A percentile compares a stretch with the other conserved stretches of the same genome.
Conservation (phyloP, 2,797 vertebrate genomes). For the Parotocinclus haroldoi region DNA sequence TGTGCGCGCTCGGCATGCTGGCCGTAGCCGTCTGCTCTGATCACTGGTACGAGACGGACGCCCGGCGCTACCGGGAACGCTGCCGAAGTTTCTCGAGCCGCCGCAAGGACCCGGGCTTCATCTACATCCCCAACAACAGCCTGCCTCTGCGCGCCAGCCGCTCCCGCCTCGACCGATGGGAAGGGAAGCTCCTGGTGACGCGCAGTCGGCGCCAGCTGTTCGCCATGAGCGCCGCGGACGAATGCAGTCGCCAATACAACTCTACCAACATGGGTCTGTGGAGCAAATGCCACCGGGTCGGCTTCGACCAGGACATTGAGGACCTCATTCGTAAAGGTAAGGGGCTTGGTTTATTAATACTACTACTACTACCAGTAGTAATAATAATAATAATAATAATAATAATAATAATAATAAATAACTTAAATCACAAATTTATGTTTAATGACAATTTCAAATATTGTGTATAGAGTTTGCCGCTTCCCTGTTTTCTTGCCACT, state of each 20-base stretch:
- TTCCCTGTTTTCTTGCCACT: no score
- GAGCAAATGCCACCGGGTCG: slow-evolving; percentile 91
- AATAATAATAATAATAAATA: no score
- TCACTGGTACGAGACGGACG: slow-evolving; percentile 99
- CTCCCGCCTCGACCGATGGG: slow-evolving; percentile 84
- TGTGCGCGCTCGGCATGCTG: slow-evolving; percentile 96
- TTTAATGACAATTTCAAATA: no score
- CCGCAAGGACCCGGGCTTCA: slow-evolving; percentile 95
- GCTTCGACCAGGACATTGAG: slow-evolving; percentile 89
- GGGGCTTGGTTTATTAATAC: slow-evolving; percentile 34
- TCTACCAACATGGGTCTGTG: slow-evolving; percentile 98
- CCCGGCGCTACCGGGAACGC: slow-evolving; percentile 90
- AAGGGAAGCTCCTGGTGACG: slow-evolving; percentile 85
- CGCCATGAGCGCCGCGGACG: slow-evolving; percentile 91
- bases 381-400: no score
- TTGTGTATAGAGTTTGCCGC: no score
- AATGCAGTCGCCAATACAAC: slow-evolving; percentile 95
- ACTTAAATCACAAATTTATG: no score
- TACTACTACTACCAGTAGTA: no score
- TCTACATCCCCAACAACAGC: slow-evolving; percentile 98
- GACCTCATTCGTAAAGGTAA: slow-evolving; percentile 93
- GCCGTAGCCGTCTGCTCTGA: slow-evolving; percentile 97
- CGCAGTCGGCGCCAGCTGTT: slow-evolving; percentile 93
- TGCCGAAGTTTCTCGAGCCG: slow-evolving; percentile 93
- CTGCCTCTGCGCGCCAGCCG: slow-evolving; percentile 91